Conservation (phyloP, 2,113 vertebrate species). For the Pardalotus punctatus region DNA sequence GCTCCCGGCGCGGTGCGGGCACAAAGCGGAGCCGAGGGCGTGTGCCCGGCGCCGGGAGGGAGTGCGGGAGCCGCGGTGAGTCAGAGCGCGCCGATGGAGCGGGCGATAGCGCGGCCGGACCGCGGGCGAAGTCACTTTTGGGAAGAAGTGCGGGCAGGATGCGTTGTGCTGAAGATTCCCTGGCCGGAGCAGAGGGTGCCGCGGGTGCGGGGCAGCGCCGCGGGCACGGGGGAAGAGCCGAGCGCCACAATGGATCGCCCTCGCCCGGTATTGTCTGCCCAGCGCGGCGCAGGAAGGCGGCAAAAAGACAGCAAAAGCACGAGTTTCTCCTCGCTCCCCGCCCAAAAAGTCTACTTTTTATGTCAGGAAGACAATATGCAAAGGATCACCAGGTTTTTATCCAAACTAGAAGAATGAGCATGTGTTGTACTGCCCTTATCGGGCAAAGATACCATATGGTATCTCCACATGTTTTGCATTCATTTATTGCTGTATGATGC, state of each 20-base stretch:
- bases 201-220: background rate
- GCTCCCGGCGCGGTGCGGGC: background rate
- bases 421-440: background rate
- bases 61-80: background rate
- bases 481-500: constrained; percentile 55
- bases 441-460: background rate
- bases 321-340: background rate
- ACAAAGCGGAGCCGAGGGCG: background rate
- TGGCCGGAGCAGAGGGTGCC: background rate
- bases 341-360: background rate
- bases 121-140: background rate
- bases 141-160: background rate
- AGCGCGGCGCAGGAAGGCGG: accelerated
- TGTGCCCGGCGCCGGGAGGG: background rate
- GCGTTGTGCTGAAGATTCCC: constrained; percentile 21
- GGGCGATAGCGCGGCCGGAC: background rate
- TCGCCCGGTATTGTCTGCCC: background rate
- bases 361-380: background rate
- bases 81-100: background rate
- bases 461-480: constrained; percentile 13
- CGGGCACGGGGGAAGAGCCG: background rate
- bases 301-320: background rate
- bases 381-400: background rate
- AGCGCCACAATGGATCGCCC: background rate
- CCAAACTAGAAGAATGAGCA: background rate